Base-by-base conservation (phyloP, 64 coral and sea anemone species). In the Montipora capricornis region DNA sequence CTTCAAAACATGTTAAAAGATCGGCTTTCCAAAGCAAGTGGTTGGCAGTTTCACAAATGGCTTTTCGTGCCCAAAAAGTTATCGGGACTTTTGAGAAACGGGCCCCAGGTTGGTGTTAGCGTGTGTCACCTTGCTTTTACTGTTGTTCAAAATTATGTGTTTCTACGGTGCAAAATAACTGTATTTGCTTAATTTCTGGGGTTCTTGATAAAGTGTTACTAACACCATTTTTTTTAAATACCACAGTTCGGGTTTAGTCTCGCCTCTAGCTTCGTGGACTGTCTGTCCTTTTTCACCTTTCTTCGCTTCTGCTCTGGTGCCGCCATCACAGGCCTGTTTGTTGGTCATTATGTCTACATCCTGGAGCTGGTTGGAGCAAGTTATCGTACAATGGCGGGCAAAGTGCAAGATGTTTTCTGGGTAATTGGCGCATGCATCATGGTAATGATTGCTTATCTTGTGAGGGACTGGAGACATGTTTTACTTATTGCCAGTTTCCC, bases 391-490 rank as follows among this genome's bases (percentile, higher is more conserved):
- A 49, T 97, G 68, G 95, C 91, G 2, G 95, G 95, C 11, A 92
- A 97, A 75, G 68, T 97, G 19, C 91, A 94, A 47, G 91, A 97
- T 79, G 16, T 97, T 6, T 97, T 94, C 37, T 97, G 83, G 83
- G 48, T 85, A 4, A 26, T 80, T 4, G 93, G 88, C 4, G 91
- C 89, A 6, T 94, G 89, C 60, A 53, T 94, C 14, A 91, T 79
- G 68, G 84, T 93, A 0, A 48, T 97, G 76, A 57, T 87, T 5
- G 95, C 68, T 10, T 97, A 94, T 51, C 24, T 94, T 8, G 70
- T 97, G 15, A 78, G 95, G 48, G 95, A 97, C 22, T 97, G 95
- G 95, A 84, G 95, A 46, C 87, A 97, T 44, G 78, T 91, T 17
- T 49, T 94, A 5, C 52, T 94, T 4, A 90, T 83, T 8, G 88